phyloP scores from a whole-genome alignment of 2,113 vertebrate genomes.

The Dolichotis patagonum region DNA sequence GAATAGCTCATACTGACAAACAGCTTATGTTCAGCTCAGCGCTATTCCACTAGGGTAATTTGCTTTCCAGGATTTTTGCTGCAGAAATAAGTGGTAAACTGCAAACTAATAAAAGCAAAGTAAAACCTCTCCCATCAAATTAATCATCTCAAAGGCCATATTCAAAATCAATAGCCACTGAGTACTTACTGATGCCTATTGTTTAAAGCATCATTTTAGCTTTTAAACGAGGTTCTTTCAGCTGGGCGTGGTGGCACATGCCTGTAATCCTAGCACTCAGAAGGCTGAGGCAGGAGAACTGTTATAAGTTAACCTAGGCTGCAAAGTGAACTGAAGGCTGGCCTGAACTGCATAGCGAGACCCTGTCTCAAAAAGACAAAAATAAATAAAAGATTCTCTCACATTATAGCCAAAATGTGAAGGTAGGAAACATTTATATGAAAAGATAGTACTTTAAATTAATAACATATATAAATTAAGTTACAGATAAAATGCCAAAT shows the following conservation, averaged over 20 bases:
- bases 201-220: not conserved
- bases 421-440: not conserved
- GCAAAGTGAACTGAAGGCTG: too few species aligned
- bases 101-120: not conserved
- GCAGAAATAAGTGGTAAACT: slow-evolving; percentile 12
- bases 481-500: slow-evolving; percentile 6
- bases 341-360: too few species aligned
- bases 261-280: too few species aligned
- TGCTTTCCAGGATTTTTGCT: not conserved
- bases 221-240: not conserved
- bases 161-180: not conserved
- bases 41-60: not conserved
- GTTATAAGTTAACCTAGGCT: too few species aligned
- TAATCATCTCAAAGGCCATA: slow-evolving; percentile 10
- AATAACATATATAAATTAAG: not conserved
- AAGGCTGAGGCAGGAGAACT: too few species aligned
- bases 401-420: slow-evolving; percentile 16
- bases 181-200: not conserved
- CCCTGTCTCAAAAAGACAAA: too few species aligned
- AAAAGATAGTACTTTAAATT: slow-evolving; percentile 26
- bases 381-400: too few species aligned
- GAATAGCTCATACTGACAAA: not conserved
- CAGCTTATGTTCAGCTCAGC: not conserved
- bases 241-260: too few species aligned
- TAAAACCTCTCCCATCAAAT: not conserved